These are phyloP conservation scores for Halocynthia roretzi DNA, from an alignment of 23 tunicate species.

Conservation along the genomic window DNA sequence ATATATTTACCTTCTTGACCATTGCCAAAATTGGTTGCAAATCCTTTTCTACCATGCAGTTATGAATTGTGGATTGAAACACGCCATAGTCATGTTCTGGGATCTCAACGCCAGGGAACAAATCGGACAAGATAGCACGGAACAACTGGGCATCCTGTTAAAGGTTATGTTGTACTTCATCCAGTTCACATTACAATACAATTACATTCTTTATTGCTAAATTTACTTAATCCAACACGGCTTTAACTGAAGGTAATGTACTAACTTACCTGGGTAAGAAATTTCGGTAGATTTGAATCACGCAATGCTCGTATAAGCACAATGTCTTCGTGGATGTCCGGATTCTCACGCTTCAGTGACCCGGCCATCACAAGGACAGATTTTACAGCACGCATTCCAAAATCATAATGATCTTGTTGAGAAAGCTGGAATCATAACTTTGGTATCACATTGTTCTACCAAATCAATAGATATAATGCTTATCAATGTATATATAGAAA, in stretches of 20 bases:
- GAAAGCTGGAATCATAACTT: slow-evolving; percentile 53
- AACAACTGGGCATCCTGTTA: slow-evolving; percentile 92
- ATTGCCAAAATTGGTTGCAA: slow-evolving; percentile 77
- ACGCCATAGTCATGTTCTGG: slow-evolving; percentile 99
- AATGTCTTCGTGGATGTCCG: slow-evolving; percentile 88
- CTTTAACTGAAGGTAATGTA: neutral
- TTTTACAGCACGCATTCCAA: slow-evolving; percentile 99
- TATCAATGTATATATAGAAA: neutral
- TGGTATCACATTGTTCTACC: neutral
- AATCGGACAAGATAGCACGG: slow-evolving; percentile 90
- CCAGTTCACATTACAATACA: neutral
- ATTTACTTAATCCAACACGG: neutral
- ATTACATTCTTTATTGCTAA: neutral
- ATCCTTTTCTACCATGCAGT: slow-evolving; percentile 62
- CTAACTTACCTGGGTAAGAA: slow-evolving; percentile 63
- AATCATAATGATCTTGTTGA: slow-evolving; percentile 99
- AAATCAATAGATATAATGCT: neutral
- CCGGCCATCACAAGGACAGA: slow-evolving; percentile 99
- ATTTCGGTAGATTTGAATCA: slow-evolving; percentile 96
- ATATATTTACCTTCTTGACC: slow-evolving; percentile 63
- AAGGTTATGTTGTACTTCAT: neutral
- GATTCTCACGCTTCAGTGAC: slow-evolving; percentile 94
- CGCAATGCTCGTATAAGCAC: slow-evolving; percentile 95
- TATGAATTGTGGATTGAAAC: slow-evolving; percentile 84
- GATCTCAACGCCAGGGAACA: slow-evolving; percentile 99